Conservation (phyloP, 2,888 invertebrate genomes). For the Plebejus argus region DNA sequence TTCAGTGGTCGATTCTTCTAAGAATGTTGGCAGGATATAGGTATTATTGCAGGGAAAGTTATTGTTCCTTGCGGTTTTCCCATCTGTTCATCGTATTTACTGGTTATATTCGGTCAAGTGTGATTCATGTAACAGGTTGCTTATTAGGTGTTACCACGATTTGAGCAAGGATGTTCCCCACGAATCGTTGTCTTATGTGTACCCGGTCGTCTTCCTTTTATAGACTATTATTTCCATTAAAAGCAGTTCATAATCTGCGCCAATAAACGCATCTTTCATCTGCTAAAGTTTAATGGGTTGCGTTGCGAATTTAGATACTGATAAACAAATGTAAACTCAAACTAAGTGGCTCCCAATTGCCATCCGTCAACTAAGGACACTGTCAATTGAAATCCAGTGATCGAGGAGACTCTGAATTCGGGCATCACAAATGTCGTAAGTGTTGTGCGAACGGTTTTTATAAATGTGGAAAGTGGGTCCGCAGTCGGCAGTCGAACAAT, state of each 20-base stretch:
- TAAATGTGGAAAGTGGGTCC: constrained; percentile 32
- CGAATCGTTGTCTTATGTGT: too few species aligned
- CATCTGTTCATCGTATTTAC: not conserved
- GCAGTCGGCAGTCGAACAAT: constrained; percentile 8
- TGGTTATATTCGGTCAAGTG: not conserved
- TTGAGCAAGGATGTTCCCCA: not conserved
- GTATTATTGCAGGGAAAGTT: not conserved
- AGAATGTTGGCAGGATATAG: not conserved
- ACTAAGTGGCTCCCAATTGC: not conserved
- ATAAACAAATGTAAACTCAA: too few species aligned
- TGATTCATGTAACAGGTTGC: not conserved
- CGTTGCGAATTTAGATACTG: too few species aligned
- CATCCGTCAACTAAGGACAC: too few species aligned
- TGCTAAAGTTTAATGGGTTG: too few species aligned
- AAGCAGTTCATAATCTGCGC: too few species aligned
- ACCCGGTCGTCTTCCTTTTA: too few species aligned
- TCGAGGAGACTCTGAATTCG: not conserved
- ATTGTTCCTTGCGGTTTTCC: not conserved
- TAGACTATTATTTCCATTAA: too few species aligned
- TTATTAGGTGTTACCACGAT: not conserved
- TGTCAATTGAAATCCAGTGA: not conserved
- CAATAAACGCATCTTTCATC: too few species aligned
- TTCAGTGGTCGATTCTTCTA: not conserved
- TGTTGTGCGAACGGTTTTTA: not conserved
- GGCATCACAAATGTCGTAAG: not conserved